These are phyloP conservation scores for Xerus inauris DNA, from an alignment of 2,113 vertebrate species.

Conservation along the genomic window DNA sequence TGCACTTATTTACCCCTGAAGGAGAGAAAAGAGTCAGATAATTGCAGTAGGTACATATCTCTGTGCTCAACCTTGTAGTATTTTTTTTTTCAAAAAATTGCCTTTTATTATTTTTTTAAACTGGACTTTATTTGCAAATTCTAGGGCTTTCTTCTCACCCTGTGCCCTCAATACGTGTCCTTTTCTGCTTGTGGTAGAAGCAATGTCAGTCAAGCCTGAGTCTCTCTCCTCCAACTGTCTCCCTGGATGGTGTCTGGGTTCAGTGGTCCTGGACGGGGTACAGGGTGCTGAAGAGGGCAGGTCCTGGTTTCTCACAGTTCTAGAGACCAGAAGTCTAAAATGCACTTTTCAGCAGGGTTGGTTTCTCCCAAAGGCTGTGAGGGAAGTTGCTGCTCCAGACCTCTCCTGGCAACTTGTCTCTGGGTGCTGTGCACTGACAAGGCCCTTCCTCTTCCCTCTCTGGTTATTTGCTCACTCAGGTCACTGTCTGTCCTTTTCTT, in stretches of 20 bases:
- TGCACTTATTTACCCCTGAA: neutral
- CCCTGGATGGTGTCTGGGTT: neutral
- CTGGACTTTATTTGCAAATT: neutral
- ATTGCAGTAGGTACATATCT: neutral
- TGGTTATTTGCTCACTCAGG: neutral
- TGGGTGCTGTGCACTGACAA: neutral
- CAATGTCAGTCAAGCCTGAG: neutral
- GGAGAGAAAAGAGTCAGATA: slow-evolving; percentile 8
- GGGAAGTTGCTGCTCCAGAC: neutral
- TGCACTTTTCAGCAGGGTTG: neutral
- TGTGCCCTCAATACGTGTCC: neutral
- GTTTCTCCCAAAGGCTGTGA: neutral
- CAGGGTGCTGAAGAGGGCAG: neutral
- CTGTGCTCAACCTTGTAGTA: neutral
- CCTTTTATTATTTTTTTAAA: neutral
- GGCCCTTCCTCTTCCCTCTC: neutral
- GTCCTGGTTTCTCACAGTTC: neutral
- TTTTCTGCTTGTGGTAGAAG: neutral
- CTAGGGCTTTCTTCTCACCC: neutral
- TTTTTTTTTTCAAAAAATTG: neutral
- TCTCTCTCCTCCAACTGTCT: neutral
- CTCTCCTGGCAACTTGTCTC: too few species aligned
- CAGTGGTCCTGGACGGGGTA: neutral
- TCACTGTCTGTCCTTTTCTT: neutral
- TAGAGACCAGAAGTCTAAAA: neutral